These are phyloP conservation scores for Eubasilissa regina DNA, from an alignment of 1,140 invertebrate genomes.

Conservation along the genomic window DNA sequence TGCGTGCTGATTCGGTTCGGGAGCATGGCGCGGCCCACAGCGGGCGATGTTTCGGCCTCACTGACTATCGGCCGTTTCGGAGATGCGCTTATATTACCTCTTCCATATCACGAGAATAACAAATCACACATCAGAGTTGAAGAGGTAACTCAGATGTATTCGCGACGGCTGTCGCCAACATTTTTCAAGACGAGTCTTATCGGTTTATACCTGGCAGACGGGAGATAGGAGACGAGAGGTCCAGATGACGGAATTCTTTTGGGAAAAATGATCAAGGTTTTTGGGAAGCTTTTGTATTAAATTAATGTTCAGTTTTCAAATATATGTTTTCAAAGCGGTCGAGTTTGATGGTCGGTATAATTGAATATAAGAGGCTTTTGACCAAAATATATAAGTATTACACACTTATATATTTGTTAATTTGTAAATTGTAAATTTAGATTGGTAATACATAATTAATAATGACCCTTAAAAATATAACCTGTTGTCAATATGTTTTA, in stretches of 20 bases:
- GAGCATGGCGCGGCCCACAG: slow-evolving; percentile 46
- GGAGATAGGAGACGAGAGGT: neutral
- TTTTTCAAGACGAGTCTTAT: neutral
- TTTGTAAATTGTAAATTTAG: too few relatives aligned
- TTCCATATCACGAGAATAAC: slow-evolving; percentile 49
- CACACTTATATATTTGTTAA: too few relatives aligned
- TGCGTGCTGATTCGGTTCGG: slow-evolving; percentile 8
- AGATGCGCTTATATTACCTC: slow-evolving; percentile 59
- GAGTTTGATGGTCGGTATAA: too few relatives aligned
- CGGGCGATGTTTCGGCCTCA: slow-evolving; percentile 56
- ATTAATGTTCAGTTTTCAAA: too few relatives aligned
- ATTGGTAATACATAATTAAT: too few relatives aligned
- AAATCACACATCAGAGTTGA: slow-evolving; percentile 51
- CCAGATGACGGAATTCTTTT: neutral
- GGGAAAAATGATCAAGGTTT: neutral
- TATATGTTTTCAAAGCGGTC: too few relatives aligned
- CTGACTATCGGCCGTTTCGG: slow-evolving; percentile 53
- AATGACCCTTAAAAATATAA: too few relatives aligned
- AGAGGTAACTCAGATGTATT: slow-evolving; percentile 49
- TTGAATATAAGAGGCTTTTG: too few relatives aligned
- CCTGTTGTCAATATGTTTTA: too few relatives aligned
- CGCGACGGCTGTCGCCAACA: slow-evolving; percentile 38
- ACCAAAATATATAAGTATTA: too few relatives aligned
- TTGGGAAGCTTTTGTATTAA: too few relatives aligned
- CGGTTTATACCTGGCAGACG: neutral